Evolutionary conservation across 2,888 invertebrate species (phyloP), one percentile per base, ranked within the genome.

Genomic region (Apotomis betuletana): DNA sequence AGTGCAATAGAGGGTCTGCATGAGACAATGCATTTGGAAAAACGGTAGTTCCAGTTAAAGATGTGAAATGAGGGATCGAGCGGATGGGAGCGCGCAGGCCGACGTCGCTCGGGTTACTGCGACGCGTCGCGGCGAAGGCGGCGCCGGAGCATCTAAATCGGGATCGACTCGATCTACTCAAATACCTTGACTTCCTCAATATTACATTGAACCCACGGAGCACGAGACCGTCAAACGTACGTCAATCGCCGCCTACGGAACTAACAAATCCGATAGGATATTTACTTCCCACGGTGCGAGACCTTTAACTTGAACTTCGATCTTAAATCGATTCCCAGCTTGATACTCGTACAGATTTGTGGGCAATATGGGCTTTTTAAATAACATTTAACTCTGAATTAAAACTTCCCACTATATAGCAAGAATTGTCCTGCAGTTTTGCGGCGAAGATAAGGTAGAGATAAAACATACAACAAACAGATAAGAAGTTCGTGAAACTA

Each of bases 141-240:
- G 86, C 90, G 90, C 92, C 91, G 89, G 91, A 87, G 88, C 90
- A 91, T 90, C 93, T 93, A 93, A 92, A 91, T 93, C 92, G 92
- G 93, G 93, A 93, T 89, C 90, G 90, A 88, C 90, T 91, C 89
- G 87, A 85, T 87, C 92, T 90, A 89, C 91, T 92, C 91, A 92
- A 92, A 93, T 93, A 93, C 93, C 92, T 92, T 92, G 92, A 92
- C 92, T 93, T 93, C 93, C 93, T 93, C 92, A 92, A 93, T 92
- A 93, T 92, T 92, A 93, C 93, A 92, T 92, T 92, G 93, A 93
- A 93, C 93, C 91, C 93, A 82, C 84, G 80, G 85, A 86, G 80
- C 89, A 89, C 86, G 85, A 91, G 89, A 89, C 87, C 87, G 88
- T 89, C 84, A 88, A 90, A 88, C 88, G 85, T 86, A 91, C 92